phyloP scores from a whole-genome alignment of 2,113 vertebrate genomes.

The Oenanthe melanoleuca region DNA sequence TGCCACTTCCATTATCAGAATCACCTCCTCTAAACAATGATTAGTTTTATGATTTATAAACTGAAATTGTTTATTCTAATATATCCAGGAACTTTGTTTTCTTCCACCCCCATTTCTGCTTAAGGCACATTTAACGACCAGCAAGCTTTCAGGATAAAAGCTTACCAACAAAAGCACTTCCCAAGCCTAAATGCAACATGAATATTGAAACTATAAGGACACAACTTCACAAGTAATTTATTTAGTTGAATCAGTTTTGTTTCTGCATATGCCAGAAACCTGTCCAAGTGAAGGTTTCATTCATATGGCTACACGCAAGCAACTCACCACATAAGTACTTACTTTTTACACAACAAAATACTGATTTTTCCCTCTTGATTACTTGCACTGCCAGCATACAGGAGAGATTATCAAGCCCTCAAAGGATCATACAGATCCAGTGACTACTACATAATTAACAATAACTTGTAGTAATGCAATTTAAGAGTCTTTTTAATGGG shows the following conservation, averaged over 20 bases:
- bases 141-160: background rate
- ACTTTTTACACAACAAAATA: constrained; percentile 16
- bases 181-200: background rate
- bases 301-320: background rate
- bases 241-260: background rate
- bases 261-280: background rate
- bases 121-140: constrained; percentile 23
- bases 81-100: background rate
- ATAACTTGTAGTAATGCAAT: constrained; percentile 80
- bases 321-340: background rate
- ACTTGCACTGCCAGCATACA: background rate
- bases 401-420: constrained; percentile 35
- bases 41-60: background rate
- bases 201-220: constrained; percentile 30
- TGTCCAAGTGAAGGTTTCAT: background rate
- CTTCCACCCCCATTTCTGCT: background rate
- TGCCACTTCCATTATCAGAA: background rate
- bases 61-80: background rate
- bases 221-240: constrained; percentile 7
- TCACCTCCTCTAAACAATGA: background rate
- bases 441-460: constrained; percentile 85
- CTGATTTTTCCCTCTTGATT: background rate
- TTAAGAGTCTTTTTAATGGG: constrained; percentile 79
- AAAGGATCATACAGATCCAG: constrained; percentile 75
- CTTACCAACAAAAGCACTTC: constrained; percentile 37